Evolutionary conservation across 92 coral and sea anemone genomes (phyloP), one percentile per base, ranked within the genome.

Genomic region (Bergia sp.): DNA sequence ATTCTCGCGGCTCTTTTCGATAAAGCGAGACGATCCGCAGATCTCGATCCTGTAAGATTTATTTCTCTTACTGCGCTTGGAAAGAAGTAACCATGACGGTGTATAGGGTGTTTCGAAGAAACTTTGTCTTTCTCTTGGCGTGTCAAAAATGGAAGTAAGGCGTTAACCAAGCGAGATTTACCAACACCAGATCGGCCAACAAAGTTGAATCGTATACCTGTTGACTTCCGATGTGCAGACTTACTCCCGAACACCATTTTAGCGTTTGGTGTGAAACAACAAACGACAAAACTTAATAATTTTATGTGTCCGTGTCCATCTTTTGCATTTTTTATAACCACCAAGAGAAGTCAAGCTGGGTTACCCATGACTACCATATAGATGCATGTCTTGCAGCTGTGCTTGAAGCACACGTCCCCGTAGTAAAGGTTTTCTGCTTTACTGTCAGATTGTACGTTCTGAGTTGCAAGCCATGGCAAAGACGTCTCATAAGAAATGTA

Each of bases 171-270:
- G 37, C 13, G 1, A 0, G 73, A 6, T 13, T 66, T 66, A 66
- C 73, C 73, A 66, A 66, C 73, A 66, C 73, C 73, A 66, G 73
- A 29, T 66, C 37, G n/a, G n/a, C 73, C 73, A 23, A 66, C 73
- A 66, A 66, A 29, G 10, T 3, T 18, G 8, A 66, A 2, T 23
- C 0, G 73, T 4, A 13, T 3, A 20, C 2, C 20, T 0, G 2
- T 66, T 8, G 1, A 8, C 1, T 5, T 50, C 8, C 0, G 6
- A 50, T 10, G 0, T 0, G 1, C 11, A 10, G 15, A 1, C 3
- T 66, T 36, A 23, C 2, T 23, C 7, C 0, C 73, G 10, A 66
- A 20, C 6, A 6, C 73, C 37, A 20, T 66, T 20, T 66, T 21
- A 66, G 29, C 29, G 29, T 29, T 29, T 29, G 29, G 29, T 29